These are phyloP conservation scores for Spodoptera litura DNA, from an alignment of 1,140 invertebrate species.

Conservation along the genomic window DNA sequence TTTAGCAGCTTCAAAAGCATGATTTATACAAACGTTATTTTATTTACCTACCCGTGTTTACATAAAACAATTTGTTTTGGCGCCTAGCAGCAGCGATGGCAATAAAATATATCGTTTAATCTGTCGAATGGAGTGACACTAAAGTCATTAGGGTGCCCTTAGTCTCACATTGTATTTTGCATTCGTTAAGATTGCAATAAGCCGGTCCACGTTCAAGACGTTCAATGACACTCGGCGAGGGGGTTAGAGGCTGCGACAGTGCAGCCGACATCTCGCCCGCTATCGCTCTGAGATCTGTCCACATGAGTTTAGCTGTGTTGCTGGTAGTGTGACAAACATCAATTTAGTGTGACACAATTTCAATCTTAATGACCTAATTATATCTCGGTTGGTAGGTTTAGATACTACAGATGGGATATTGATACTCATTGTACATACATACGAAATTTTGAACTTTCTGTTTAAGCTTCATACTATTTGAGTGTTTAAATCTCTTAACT, in stretches of 20 bases:
- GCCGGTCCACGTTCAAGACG: conserved; percentile 62
- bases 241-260: conserved; percentile 68
- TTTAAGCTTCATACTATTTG: too few relatives aligned
- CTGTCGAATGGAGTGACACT: conserved; percentile 43
- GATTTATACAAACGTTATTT: too few relatives aligned
- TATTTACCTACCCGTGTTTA: conserved; percentile 12
- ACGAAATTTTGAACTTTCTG: too few relatives aligned
- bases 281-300: conserved; percentile 73
- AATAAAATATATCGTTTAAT: conserved; percentile 48
- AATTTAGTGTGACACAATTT: conserved; percentile 26
- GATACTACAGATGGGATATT: too few relatives aligned
- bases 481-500: too few relatives aligned
- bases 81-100: background rate
- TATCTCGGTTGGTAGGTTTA: too few relatives aligned
- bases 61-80: conserved; percentile 9
- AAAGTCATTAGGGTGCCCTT: conserved; percentile 53
- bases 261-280: conserved; percentile 75
- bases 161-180: conserved; percentile 59
- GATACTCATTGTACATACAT: too few relatives aligned
- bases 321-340: conserved; percentile 44
- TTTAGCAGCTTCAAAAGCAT: too few relatives aligned
- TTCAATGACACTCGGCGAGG: conserved; percentile 67
- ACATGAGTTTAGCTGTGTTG: conserved; percentile 58
- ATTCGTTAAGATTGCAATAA: conserved; percentile 60
- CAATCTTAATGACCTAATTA: background rate